Evolutionary conservation across 2,797 vertebrate genomes (phyloP).

Genomic region (Xiphorhynchus erythropygius): DNA sequence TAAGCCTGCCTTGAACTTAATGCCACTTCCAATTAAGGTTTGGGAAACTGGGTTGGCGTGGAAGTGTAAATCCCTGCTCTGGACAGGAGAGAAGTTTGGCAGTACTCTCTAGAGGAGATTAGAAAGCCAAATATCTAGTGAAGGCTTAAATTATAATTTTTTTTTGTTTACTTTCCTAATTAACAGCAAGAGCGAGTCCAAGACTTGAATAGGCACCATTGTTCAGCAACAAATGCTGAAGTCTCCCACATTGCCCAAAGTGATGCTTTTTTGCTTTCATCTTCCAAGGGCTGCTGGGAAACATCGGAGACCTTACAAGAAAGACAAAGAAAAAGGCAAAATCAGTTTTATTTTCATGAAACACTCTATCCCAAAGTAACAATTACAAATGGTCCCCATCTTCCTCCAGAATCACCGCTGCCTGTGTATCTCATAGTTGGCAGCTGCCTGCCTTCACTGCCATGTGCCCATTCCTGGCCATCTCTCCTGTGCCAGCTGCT

Average conservation of each 20-base stretch:
- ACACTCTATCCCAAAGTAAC: neutral
- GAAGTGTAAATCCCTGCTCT: conserved; percentile 25
- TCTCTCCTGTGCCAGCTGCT: neutral
- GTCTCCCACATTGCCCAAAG: neutral
- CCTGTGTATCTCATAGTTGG: accelerated
- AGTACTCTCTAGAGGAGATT: neutral
- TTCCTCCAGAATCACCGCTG: neutral
- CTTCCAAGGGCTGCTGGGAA: neutral
- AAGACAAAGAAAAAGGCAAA: neutral
- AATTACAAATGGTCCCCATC: neutral
- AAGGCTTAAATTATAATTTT: neutral
- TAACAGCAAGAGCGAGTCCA: neutral
- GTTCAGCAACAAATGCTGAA: neutral
- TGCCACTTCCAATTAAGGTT: conserved; percentile 9
- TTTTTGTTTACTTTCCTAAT: conserved; percentile 24
- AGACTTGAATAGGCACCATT: neutral
- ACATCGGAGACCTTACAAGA: neutral
- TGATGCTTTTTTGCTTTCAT: neutral
- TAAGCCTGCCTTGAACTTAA: neutral
- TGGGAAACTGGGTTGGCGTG: neutral
- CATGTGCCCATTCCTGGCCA: accelerated
- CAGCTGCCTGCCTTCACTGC: neutral
- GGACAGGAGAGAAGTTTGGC: neutral
- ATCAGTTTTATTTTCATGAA: neutral
- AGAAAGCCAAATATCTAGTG: conserved; percentile 5